A percentile compares a stretch with the other conserved stretches of the same genome.
These are phyloP conservation scores for Aphelocoma coerulescens DNA, from an alignment of 2,113 vertebrate species.

Conservation along the genomic window DNA sequence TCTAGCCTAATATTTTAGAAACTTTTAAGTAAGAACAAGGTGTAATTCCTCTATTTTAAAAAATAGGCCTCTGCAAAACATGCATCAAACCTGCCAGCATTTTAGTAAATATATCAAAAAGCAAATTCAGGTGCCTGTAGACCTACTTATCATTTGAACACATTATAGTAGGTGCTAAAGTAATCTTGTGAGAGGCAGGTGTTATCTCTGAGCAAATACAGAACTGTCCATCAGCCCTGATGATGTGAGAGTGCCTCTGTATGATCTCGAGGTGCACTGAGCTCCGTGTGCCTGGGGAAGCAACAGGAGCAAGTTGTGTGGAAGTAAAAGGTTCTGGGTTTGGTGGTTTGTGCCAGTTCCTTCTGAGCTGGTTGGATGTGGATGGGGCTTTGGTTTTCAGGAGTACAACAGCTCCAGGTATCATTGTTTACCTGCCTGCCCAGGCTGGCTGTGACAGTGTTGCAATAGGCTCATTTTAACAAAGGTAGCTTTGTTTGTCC, in stretches of 20 bases:
- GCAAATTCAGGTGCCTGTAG: not conserved
- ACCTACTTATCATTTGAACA: not conserved
- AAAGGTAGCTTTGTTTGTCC: not conserved
- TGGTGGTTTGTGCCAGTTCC: not conserved
- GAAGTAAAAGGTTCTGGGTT: rapidly evolving
- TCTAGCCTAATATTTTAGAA: not conserved
- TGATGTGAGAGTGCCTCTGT: not conserved
- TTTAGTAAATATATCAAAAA: not conserved
- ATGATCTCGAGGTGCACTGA: rapidly evolving
- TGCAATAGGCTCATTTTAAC: not conserved
- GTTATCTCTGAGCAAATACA: not conserved
- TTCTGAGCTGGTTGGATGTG: not conserved
- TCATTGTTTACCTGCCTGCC: rapidly evolving
- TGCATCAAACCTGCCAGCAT: not conserved
- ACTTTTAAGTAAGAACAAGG: not conserved
- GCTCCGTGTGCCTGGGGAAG: not conserved
- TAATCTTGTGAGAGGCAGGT: not conserved
- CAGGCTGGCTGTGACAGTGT: rapidly evolving
- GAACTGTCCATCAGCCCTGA: not conserved
- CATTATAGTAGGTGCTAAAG: not conserved
- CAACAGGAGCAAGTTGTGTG: not conserved
- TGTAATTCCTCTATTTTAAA: not conserved
- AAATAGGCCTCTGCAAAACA: not conserved
- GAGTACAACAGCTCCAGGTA: not conserved
- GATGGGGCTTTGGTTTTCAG: not conserved